A percentile compares a stretch with the other conserved stretches of the same genome.
Conservation (phyloP, 2,113 vertebrate species). For the Tragelaphus imberbis region DNA sequence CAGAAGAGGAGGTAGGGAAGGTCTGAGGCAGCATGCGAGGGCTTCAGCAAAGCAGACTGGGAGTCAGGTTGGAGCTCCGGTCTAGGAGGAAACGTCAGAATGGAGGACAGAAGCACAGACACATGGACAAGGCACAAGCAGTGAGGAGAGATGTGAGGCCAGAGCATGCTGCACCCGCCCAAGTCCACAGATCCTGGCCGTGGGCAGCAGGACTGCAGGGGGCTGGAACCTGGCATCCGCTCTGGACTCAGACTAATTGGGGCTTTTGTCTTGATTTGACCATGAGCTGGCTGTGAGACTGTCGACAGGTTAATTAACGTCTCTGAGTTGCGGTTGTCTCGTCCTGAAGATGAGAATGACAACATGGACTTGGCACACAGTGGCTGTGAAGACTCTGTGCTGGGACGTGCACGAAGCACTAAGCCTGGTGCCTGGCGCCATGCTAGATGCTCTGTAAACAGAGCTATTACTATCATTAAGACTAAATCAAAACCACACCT, state of each 20-base stretch:
- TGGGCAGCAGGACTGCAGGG: not conserved
- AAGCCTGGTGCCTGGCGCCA: not conserved
- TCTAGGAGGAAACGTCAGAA: not conserved
- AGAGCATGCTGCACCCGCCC: rapidly evolving
- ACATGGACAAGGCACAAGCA: not conserved
- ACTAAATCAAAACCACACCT: not conserved
- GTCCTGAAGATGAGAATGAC: slow-evolving; percentile 13
- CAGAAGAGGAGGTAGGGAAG: not conserved
- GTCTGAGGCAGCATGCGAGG: not conserved
- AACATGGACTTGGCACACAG: not conserved
- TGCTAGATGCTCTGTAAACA: slow-evolving; percentile 34
- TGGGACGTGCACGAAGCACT: not conserved
- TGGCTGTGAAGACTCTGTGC: not conserved
- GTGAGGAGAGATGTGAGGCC: too few species aligned
- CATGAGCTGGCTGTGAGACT: not conserved
- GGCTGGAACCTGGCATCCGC: not conserved
- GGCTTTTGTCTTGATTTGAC: not conserved
- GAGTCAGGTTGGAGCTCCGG: not conserved
- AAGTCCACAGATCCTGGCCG: not conserved
- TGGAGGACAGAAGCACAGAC: not conserved
- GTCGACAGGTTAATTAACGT: slow-evolving; percentile 27
- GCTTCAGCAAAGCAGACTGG: not conserved
- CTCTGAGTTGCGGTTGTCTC: slow-evolving; percentile 29
- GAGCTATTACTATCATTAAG: slow-evolving; percentile 53
- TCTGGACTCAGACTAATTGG: not conserved